Conservation (phyloP, 2,797 vertebrate species). For the Urocyon cinereoargenteus region DNA sequence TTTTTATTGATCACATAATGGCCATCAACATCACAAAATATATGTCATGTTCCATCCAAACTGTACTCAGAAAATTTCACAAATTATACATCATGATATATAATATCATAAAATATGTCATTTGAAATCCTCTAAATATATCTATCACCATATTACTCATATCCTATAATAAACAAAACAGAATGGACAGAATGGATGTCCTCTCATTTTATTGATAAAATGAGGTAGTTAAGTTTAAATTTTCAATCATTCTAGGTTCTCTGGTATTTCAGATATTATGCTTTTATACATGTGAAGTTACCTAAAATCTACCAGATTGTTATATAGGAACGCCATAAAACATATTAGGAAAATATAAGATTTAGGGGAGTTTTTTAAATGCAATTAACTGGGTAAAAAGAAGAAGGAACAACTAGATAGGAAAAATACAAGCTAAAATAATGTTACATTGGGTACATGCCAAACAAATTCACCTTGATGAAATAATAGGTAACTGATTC, state of each 20-base stretch:
- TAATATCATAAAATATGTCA: neutral
- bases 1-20: neutral
- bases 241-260: neutral
- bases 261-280: neutral
- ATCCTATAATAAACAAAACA: neutral
- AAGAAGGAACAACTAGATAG: neutral
- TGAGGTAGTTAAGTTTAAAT: neutral
- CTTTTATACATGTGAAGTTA: neutral
- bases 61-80: neutral
- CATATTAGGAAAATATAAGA: neutral
- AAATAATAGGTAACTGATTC: neutral
- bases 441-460: neutral
- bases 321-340: neutral
- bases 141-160: neutral
- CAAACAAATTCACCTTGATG: neutral
- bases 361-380: neutral
- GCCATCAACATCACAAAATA: neutral
- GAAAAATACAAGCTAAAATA: neutral
- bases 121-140: neutral
- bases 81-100: neutral
- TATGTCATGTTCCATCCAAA: neutral
- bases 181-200: neutral
- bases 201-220: neutral
- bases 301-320: neutral
- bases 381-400: slow-evolving; percentile 2